A percentile compares a stretch with the other conserved stretches of the same genome.
These are phyloP conservation scores for Tetraodon nigroviridis DNA, from an alignment of 2,113 vertebrate species.

Conservation along the genomic window DNA sequence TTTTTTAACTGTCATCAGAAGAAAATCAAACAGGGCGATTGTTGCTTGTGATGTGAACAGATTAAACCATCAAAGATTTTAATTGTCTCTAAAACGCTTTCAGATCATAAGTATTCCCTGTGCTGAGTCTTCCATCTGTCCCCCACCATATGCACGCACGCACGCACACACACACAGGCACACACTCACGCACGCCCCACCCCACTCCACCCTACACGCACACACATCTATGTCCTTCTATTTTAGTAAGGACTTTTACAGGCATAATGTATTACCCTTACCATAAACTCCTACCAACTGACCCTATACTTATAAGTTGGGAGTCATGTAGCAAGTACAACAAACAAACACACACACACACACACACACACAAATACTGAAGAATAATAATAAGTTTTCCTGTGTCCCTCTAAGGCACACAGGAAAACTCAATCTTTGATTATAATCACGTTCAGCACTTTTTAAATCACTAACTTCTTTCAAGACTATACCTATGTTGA, in stretches of 20 bases:
- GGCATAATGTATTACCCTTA: too few relatives aligned
- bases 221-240: too few relatives aligned
- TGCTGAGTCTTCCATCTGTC: conserved; percentile 65
- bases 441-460: too few relatives aligned
- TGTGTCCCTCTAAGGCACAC: too few relatives aligned
- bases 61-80: conserved; percentile 77
- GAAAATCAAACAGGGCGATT: conserved; percentile 71
- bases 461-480: too few relatives aligned
- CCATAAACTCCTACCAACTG: not conserved
- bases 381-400: too few relatives aligned
- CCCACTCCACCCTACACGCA: conserved; percentile 2
- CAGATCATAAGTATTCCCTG: conserved; percentile 71
- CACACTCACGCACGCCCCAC: conserved; percentile 4
- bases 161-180: conserved; percentile 12
- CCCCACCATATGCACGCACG: conserved; percentile 31
- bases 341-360: not conserved
- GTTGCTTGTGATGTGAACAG: conserved; percentile 73
- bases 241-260: too few relatives aligned
- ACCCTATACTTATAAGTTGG: not conserved
- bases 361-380: not conserved
- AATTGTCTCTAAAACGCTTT: conserved; percentile 77
- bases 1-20: conserved; percentile 66
- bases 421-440: too few relatives aligned
- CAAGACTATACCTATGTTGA: too few relatives aligned
- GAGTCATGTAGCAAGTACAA: not conserved